Evolutionary conservation across 2,888 invertebrate genomes (phyloP).

Genomic region (Cylloceria caligata): DNA sequence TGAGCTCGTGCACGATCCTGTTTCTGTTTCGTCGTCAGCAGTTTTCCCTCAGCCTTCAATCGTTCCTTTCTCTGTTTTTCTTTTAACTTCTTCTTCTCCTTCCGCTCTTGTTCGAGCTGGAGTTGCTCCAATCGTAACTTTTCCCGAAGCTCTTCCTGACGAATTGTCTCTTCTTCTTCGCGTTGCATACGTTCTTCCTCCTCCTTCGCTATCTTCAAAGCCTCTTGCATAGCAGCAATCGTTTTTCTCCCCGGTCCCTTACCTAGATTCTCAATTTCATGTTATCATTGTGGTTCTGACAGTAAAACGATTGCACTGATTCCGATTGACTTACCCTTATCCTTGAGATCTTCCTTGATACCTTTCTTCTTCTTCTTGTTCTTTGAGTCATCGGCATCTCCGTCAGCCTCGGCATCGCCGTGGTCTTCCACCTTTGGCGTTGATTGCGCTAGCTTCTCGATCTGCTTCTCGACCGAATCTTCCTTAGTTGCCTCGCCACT

Average conservation of each 20-base stretch:
- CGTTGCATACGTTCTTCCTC: slow-evolving; percentile 92
- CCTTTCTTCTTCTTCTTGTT: slow-evolving; percentile 85
- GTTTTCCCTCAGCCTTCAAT: slow-evolving; percentile 98
- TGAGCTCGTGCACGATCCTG: slow-evolving; percentile 95
- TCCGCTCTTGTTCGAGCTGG: slow-evolving; percentile 93
- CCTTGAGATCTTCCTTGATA: slow-evolving; percentile 85
- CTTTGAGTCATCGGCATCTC: slow-evolving; percentile 83
- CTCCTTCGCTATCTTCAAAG: slow-evolving; percentile 94
- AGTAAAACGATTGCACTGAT: too few species aligned
- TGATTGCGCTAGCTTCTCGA: slow-evolving; percentile 69
- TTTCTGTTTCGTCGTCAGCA: slow-evolving; percentile 97
- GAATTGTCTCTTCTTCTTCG: slow-evolving; percentile 93
- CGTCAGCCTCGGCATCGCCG: slow-evolving; percentile 77
- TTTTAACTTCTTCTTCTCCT: slow-evolving; percentile 95
- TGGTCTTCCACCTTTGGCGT: slow-evolving; percentile 68
- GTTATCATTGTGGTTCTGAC: neutral
- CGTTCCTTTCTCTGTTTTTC: slow-evolving; percentile 97
- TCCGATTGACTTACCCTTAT: slow-evolving; percentile 75
- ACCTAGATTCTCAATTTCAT: slow-evolving; percentile 70
- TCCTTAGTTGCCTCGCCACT: slow-evolving; percentile 82
- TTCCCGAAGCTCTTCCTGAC: slow-evolving; percentile 91
- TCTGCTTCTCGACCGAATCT: slow-evolving; percentile 67
- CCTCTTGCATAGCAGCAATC: slow-evolving; percentile 96
- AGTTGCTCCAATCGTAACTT: slow-evolving; percentile 90
- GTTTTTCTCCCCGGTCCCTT: slow-evolving; percentile 93